These are phyloP conservation scores for Chrysemys picta DNA, from an alignment of 2,113 vertebrate genomes.

Conservation along the genomic window DNA sequence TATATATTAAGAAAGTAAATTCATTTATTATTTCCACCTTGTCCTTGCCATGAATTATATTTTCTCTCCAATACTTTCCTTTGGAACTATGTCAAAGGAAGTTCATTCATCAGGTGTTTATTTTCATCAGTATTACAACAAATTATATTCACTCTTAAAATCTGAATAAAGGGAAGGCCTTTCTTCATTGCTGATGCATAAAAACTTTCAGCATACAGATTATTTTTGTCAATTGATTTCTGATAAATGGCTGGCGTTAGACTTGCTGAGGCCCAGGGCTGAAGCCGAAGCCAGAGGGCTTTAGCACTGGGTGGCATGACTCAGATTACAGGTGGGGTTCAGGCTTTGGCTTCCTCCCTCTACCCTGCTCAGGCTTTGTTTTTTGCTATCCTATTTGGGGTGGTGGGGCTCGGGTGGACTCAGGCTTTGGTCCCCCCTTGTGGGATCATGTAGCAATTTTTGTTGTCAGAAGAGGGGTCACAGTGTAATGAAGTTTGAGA, in stretches of 20 bases:
- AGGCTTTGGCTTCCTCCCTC: too few relatives aligned
- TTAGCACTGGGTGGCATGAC: too few relatives aligned
- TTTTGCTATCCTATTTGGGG: too few relatives aligned
- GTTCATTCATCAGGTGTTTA: constrained; percentile 18
- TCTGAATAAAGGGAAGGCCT: not conserved
- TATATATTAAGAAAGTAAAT: not conserved
- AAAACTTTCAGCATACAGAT: not conserved
- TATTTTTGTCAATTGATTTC: constrained; percentile 22
- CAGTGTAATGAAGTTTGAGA: too few relatives aligned
- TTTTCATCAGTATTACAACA: not conserved
- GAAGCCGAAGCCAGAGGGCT: too few relatives aligned
- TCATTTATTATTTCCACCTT: not conserved
- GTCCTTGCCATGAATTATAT: not conserved
- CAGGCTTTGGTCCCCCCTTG: too few relatives aligned
- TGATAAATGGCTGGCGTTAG: not conserved
- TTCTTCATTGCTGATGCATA: constrained; percentile 17
- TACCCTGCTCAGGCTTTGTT: too few relatives aligned
- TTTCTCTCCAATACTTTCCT: not conserved
- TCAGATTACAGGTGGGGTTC: too few relatives aligned
- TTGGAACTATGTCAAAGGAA: not conserved
- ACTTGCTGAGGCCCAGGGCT: too few relatives aligned
- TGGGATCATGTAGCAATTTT: too few relatives aligned
- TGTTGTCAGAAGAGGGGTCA: too few relatives aligned
- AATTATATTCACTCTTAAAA: constrained; percentile 25
- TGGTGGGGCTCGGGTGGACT: too few relatives aligned